Evolutionary conservation across 2,888 invertebrate genomes (phyloP), one percentile per base, ranked within the genome.

Genomic region (Polymixis flavicincta): DNA sequence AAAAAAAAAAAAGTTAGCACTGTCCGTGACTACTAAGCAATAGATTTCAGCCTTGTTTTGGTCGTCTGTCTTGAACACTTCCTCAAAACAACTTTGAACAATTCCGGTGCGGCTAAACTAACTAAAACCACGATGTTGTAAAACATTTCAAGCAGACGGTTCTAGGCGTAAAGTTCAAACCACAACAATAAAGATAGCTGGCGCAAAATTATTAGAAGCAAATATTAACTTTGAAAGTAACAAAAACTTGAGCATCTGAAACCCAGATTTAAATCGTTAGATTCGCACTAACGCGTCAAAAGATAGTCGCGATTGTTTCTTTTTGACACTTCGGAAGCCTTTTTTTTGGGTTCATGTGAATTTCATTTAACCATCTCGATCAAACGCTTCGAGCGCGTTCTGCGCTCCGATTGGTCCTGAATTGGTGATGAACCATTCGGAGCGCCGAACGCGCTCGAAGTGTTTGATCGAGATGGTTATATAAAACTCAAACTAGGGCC

Each of bases 201-300:
- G 22, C 60, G 48, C 19, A 32, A 37, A 61, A 25, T 55, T 64
- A 42, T 57, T 61, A 14, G 3, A 32, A 52, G 11, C 14, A 54
- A 68, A 48, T 6, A 52, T 48, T 37, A 61, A 57, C 52, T 73
- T 79, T 37, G n/a, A 59, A 65, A 63, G 57, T 45, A 73, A 67
- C 55, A 74, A 71, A 74, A 75, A 68, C 61, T 54, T 45, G 19
- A 64, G 60, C n/a, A 61, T 54, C 37, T 37, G 28, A 69, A 73
- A 71, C 72, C 61, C 22, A 61, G 14, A 61, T 37, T 37, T 37
- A n/a, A 59, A 59, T 32, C 13, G 22, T 59, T 32, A 32, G 59
- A 59, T 32, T 59, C 6, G 6, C 22, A 13, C 32, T 14, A 60
- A 60, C 14, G 14, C 37, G n/a, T 37, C 37, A 37, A n/a, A 37